Conservation (phyloP, 1,140 invertebrate genomes). For the Zaprionus ghesquierei region DNA sequence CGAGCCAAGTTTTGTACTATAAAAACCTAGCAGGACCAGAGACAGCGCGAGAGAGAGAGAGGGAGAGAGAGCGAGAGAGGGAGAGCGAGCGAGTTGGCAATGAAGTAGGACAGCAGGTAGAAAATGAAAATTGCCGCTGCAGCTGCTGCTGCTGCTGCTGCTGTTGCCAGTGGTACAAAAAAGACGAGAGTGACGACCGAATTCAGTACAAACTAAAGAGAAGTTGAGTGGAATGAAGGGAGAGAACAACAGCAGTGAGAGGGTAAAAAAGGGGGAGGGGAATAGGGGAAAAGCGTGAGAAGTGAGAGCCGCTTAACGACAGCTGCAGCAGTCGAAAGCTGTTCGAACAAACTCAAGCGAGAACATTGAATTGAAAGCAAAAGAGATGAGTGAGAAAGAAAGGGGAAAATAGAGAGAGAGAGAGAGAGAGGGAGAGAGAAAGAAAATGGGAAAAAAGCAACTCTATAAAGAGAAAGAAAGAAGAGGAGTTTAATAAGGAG, state of each 20-base stretch:
- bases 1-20: conserved; percentile 47
- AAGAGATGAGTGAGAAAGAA: not conserved
- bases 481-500: no score
- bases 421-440: not conserved
- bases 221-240: conserved; percentile 23
- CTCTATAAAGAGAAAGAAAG: not conserved
- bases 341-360: conserved; percentile 17
- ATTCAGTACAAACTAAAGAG: conserved; percentile 35
- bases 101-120: conserved; percentile 69
- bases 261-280: not conserved
- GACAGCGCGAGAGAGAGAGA: not conserved
- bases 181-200: conserved; percentile 29
- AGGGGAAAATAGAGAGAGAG: not conserved
- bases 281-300: not conserved
- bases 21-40: conserved; percentile 6
- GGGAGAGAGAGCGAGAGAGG: not conserved
- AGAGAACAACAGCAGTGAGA: not conserved
- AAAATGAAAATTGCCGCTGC: conserved; percentile 65
- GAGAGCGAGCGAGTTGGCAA: conserved; percentile 33
- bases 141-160: conserved; percentile 65
- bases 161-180: conserved; percentile 64
- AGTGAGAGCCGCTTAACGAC: conserved; percentile 25
- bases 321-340: conserved; percentile 58
- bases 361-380: conserved; percentile 12
- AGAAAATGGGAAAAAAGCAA: not conserved